Conservation (phyloP, 2,888 invertebrate genomes). For the Kuschelorhynchus macadamiae region DNA sequence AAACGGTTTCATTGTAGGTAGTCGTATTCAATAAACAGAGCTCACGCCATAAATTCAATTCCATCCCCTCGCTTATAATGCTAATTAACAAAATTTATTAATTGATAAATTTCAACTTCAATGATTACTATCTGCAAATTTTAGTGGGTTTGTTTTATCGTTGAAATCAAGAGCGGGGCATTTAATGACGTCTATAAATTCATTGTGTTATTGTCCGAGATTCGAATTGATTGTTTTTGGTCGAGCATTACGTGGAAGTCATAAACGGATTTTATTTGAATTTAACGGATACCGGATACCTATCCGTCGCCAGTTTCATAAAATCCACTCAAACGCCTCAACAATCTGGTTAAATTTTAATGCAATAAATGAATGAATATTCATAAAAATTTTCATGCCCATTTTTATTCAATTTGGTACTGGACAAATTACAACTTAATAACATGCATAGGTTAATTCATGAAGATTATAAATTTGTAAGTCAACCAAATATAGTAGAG, state of each 20-base stretch:
- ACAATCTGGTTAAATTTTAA: too few species aligned
- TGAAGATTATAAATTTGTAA: too few species aligned
- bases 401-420: too few species aligned
- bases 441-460: too few species aligned
- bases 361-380: too few species aligned
- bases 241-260: conserved; percentile 58
- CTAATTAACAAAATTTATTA: conserved; percentile 53
- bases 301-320: conserved; percentile 54
- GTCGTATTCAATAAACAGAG: conserved; percentile 38
- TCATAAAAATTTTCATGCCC: too few species aligned
- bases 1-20: conserved; percentile 37
- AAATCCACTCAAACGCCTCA: conserved; percentile 39
- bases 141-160: conserved; percentile 53
- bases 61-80: conserved; percentile 45
- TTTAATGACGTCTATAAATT: conserved; percentile 54
- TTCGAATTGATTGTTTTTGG: conserved; percentile 56
- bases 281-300: conserved; percentile 53
- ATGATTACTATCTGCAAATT: conserved; percentile 52
- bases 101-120: conserved; percentile 53
- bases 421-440: too few species aligned
- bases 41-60: conserved; percentile 40
- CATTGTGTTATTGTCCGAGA: conserved; percentile 54
- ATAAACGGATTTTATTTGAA: conserved; percentile 58
- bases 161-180: conserved; percentile 49
- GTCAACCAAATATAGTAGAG: too few species aligned